Base-by-base conservation (phyloP, 2,888 invertebrate genomes). In the Lasius fuliginosus region DNA sequence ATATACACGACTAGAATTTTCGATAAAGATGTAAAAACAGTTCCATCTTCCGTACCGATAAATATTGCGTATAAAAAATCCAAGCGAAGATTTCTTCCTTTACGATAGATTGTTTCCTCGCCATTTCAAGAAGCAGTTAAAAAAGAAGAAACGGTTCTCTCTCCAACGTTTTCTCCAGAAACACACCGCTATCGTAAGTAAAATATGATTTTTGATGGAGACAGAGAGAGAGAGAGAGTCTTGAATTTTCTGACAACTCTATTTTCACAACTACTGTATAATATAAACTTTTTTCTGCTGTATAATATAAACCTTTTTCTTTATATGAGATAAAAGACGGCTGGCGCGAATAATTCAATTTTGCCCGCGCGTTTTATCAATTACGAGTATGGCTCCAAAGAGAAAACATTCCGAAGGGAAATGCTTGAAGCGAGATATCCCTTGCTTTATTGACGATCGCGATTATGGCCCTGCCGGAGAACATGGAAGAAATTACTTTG, bases 381-480 rank as follows among this genome's bases (percentile, higher is more conserved):
- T 81, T 81, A 62, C 18, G 8, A n/a, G 12, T 36, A 67, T 58
- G 8, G 2, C n/a, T 53, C 1, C 15, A 23, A 12, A 46, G 42
- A 27, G 40, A n/a, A 30, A 58, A 42, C 33, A 60, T 36, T 23
- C 18, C 11, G 33, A 60, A 73, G 23, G 18, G 23, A 73, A 79
- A 23, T 33, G 46, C n/a, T 40, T 27, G 18, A 49, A 60, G 12
- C 73, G 46, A 33, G 60, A 36, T 73, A 79, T 33, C 23, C 36
- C 27, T 42, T 77, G 46, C 71, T 77, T 71, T 77, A 77, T 77
- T 71, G 73, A 81, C 46, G 71, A 77, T 68, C 76, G 58, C 46
- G 53, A 79, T 81, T 60, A 60, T 33, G 36, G 18, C 9, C 18
- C 33, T 30, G 68, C 4, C 30, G 69, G 23, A 56, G 30, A 77